Conservation (phyloP, 2,888 invertebrate species). For the Coecobrya sp. region DNA sequence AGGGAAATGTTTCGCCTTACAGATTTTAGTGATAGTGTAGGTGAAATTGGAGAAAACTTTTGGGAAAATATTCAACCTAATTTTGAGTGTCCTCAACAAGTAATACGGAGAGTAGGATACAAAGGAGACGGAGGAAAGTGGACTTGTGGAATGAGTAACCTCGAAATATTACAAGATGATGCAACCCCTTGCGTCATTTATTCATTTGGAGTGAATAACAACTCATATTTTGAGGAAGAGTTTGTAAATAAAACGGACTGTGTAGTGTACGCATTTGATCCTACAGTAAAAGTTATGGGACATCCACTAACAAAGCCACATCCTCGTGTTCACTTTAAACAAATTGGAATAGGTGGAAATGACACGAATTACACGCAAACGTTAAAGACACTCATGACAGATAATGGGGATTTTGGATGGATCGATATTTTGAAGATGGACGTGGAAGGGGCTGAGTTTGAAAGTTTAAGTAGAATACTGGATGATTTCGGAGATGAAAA, state of each 20-base stretch:
- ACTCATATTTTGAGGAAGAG: slow-evolving; percentile 17
- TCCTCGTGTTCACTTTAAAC: background rate
- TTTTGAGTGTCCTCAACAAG: background rate
- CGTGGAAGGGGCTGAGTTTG: slow-evolving; percentile 21
- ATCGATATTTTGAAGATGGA: slow-evolving; percentile 53
- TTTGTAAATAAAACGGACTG: background rate
- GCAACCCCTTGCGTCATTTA: background rate
- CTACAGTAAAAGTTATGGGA: background rate
- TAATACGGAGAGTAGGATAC: background rate
- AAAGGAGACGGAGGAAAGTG: slow-evolving; percentile 41
- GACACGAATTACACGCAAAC: background rate
- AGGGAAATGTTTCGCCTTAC: too few species aligned
- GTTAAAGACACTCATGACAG: background rate
- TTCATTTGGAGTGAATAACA: slow-evolving; percentile 14
- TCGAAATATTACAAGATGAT: background rate
- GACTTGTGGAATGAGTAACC: background rate
- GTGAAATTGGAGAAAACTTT: background rate
- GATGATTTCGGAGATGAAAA: background rate
- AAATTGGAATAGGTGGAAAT: background rate
- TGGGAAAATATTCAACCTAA: background rate
- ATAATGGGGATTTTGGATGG: background rate
- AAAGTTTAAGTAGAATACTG: background rate
- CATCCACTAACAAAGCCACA: background rate
- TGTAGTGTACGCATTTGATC: slow-evolving; percentile 3
- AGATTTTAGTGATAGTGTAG: background rate